Conservation (phyloP, 2,888 invertebrate species). For the Trypoxylon attenuatum region DNA sequence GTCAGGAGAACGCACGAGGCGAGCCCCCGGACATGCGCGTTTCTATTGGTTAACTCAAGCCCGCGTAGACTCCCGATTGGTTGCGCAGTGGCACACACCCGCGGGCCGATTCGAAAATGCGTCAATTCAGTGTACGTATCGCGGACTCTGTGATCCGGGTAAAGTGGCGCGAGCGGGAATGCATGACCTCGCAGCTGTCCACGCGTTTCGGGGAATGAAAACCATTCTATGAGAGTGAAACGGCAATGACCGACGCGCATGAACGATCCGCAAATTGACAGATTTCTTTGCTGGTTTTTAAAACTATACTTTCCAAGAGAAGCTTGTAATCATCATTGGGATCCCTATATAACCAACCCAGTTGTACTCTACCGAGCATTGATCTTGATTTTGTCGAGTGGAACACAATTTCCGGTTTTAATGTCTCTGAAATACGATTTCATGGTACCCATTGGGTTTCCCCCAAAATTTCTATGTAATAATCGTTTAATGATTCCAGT, state of each 20-base stretch:
- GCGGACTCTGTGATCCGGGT: constrained; percentile 2
- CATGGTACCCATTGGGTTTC: too few species aligned
- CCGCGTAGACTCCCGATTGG: background rate
- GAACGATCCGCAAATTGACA: background rate
- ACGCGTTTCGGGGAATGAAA: background rate
- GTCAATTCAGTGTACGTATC: constrained; percentile 3
- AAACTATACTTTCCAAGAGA: too few species aligned
- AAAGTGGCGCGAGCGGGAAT: background rate
- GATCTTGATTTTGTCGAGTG: too few species aligned
- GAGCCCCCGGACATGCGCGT: constrained; percentile 35
- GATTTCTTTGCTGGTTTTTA: background rate
- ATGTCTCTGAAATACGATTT: too few species aligned
- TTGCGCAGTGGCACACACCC: constrained; percentile 10
- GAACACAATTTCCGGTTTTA: too few species aligned
- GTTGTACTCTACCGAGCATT: too few species aligned
- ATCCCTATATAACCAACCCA: too few species aligned
- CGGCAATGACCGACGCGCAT: background rate
- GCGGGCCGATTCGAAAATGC: constrained; percentile 1
- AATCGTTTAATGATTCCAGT: too few species aligned
- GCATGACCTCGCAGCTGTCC: background rate
- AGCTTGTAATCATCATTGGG: too few species aligned
- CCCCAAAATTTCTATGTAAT: too few species aligned
- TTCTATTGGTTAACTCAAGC: constrained; percentile 15
- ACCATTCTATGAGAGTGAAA: background rate
- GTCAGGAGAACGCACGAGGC: constrained; percentile 25